These are phyloP conservation scores for Psix sp. DNA, from an alignment of 1,140 invertebrate species.

Conservation along the genomic window DNA sequence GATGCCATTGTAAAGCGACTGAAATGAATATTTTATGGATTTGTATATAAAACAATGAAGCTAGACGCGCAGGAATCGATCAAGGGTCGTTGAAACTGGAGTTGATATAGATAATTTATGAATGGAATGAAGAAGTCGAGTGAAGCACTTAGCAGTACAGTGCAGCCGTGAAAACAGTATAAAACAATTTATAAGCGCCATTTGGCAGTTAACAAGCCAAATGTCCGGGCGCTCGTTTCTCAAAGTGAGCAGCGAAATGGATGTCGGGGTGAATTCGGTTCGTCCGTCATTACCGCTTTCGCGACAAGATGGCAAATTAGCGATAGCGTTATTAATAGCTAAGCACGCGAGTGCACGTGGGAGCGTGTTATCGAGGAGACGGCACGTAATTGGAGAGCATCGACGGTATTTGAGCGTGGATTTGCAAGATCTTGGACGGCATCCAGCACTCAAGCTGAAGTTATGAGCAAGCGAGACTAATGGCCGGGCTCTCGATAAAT, in stretches of 20 bases:
- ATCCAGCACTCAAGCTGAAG: conserved; percentile 53
- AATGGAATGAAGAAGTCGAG: conserved; percentile 4
- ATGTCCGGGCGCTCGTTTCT: conserved; percentile 37
- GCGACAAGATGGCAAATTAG: conserved; percentile 53
- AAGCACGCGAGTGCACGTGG: conserved; percentile 36
- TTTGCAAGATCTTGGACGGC: conserved; percentile 54
- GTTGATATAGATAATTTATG: conserved; percentile 29
- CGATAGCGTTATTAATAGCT: conserved; percentile 47
- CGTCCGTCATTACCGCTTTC: conserved; percentile 45
- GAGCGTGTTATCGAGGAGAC: conserved; percentile 44
- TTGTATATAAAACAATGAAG: neutral
- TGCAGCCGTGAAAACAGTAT: conserved; percentile 47
- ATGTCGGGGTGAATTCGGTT: conserved; percentile 47
- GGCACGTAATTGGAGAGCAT: conserved; percentile 53
- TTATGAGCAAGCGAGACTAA: conserved; percentile 59
- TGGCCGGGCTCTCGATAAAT: conserved; percentile 59
- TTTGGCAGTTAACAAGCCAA: conserved; percentile 51
- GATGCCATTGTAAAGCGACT: neutral
- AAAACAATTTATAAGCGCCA: conserved; percentile 57
- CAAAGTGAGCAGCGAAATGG: conserved; percentile 46
- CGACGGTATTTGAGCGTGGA: conserved; percentile 46
- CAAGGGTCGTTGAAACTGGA: conserved; percentile 10
- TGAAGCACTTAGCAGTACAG: conserved; percentile 37
- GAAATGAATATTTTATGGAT: neutral
- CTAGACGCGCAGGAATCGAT: neutral